These are phyloP conservation scores for Cephonodes hylas DNA, from an alignment of 2,888 invertebrate species.

Conservation along the genomic window DNA sequence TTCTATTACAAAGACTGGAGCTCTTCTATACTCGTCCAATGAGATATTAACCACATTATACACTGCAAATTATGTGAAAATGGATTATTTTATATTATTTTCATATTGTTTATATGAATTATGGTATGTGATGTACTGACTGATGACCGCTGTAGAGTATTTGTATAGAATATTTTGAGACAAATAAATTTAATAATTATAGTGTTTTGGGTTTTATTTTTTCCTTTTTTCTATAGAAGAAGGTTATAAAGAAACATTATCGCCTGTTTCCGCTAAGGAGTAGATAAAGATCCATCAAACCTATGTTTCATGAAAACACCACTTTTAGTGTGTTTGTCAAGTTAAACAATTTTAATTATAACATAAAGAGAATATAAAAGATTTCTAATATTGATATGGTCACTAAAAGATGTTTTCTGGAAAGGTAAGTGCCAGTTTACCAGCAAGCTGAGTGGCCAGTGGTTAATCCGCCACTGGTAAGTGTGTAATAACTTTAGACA, in stretches of 20 bases:
- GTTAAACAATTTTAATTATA: too few relatives aligned
- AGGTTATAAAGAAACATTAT: neutral
- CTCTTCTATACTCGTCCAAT: neutral
- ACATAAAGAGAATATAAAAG: too few relatives aligned
- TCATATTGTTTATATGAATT: slow-evolving; percentile 59
- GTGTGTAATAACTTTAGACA: too few relatives aligned
- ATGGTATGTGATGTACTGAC: slow-evolving; percentile 22
- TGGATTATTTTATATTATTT: slow-evolving; percentile 26
- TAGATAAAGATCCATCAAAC: too few relatives aligned
- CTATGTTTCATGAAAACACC: too few relatives aligned
- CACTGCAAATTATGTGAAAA: neutral
- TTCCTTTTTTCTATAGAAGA: neutral
- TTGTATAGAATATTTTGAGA: slow-evolving; percentile 18
- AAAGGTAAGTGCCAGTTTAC: too few relatives aligned
- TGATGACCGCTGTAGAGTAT: slow-evolving; percentile 18
- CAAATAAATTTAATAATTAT: slow-evolving; percentile 30
- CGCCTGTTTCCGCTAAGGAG: too few relatives aligned
- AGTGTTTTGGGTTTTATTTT: slow-evolving; percentile 7
- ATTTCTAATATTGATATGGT: too few relatives aligned
- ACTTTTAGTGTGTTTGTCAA: too few relatives aligned
- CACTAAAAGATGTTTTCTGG: too few relatives aligned
- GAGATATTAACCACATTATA: neutral
- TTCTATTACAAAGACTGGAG: neutral
- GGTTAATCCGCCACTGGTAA: too few relatives aligned
- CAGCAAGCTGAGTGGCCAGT: too few relatives aligned